A percentile compares a stretch with the other conserved stretches of the same genome.
Conservation (phyloP, 2,797 vertebrate species). For the Sebastes itinus region DNA sequence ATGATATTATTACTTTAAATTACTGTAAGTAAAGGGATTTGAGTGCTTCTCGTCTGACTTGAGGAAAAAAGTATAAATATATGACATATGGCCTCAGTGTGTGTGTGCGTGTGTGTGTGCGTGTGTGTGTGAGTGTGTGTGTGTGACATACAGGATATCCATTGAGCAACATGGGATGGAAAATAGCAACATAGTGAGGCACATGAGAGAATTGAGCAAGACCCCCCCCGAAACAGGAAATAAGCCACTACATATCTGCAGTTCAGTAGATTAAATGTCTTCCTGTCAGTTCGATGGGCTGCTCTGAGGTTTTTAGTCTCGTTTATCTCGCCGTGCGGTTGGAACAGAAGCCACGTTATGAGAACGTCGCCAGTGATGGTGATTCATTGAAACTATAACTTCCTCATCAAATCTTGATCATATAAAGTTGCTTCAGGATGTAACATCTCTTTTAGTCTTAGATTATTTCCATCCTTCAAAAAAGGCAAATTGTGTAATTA, state of each 20-base stretch:
- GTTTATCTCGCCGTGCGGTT: slow-evolving; percentile 50
- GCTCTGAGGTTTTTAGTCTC: slow-evolving; percentile 46
- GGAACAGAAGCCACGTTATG: slow-evolving; percentile 35
- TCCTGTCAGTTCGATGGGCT: slow-evolving; percentile 53
- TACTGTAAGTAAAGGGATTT: neutral
- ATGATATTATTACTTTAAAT: neutral
- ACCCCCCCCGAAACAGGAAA: slow-evolving; percentile 53
- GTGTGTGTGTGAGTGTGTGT: neutral
- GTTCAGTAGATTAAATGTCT: slow-evolving; percentile 2
- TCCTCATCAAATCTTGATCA: neutral
- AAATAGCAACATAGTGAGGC: slow-evolving; percentile 2
- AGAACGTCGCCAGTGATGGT: neutral
- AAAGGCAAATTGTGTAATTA: neutral
- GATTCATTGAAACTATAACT: neutral
- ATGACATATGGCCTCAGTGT: neutral
- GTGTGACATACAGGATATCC: slow-evolving; percentile 1
- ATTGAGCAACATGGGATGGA: slow-evolving; percentile 15
- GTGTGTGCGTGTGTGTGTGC: neutral
- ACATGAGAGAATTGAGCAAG: neutral
- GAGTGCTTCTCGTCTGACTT: neutral
- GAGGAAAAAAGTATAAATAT: neutral
- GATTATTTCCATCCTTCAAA: neutral
- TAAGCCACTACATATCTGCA: slow-evolving; percentile 3
- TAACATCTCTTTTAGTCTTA: neutral
- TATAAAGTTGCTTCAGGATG: neutral